Percentiles rank a stretch among this genome's conserved stretches.
Conservation (phyloP, 1,140 invertebrate genomes). For the Zaprionus tsacasi region DNA sequence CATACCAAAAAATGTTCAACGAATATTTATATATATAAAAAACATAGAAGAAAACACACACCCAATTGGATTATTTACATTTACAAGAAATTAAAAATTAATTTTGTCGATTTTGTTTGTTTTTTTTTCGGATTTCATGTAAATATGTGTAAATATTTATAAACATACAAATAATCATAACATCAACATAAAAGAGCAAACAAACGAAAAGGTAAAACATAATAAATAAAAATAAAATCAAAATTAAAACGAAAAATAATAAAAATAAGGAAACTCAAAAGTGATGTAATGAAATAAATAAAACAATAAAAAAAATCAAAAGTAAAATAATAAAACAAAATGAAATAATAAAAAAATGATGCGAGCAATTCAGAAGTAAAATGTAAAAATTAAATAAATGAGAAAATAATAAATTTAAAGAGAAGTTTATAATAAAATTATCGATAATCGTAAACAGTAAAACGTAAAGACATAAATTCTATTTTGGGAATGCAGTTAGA, state of each 20-base stretch:
- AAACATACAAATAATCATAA: conserved; percentile 77
- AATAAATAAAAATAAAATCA: conserved; percentile 32
- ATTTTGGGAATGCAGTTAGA: conserved; percentile 42
- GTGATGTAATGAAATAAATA: neutral
- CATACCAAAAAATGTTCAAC: conserved; percentile 84
- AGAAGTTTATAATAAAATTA: conserved; percentile 23
- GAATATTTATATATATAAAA: conserved; percentile 84
- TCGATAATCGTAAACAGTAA: conserved; percentile 18
- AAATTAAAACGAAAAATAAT: neutral
- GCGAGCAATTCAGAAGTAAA: conserved; percentile 2
- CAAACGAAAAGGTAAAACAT: conserved; percentile 35
- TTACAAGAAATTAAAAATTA: conserved; percentile 83
- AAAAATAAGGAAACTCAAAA: conserved; percentile 4
- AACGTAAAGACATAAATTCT: conserved; percentile 31
- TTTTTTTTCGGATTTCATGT: conserved; percentile 45
- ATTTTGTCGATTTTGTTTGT: conserved; percentile 57
- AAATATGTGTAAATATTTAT: conserved; percentile 77
- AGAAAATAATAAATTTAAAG: neutral
- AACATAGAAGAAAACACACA: conserved; percentile 84
- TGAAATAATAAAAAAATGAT: conserved; percentile 5
- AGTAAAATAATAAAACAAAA: conserved; percentile 3
- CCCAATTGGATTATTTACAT: conserved; percentile 85
- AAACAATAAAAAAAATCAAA: conserved; percentile 16
- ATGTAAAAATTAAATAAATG: conserved; percentile 10
- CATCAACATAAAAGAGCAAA: conserved; percentile 49